Base-by-base conservation (phyloP, 2,113 vertebrate species). In the Tauraco erythrolophus region DNA sequence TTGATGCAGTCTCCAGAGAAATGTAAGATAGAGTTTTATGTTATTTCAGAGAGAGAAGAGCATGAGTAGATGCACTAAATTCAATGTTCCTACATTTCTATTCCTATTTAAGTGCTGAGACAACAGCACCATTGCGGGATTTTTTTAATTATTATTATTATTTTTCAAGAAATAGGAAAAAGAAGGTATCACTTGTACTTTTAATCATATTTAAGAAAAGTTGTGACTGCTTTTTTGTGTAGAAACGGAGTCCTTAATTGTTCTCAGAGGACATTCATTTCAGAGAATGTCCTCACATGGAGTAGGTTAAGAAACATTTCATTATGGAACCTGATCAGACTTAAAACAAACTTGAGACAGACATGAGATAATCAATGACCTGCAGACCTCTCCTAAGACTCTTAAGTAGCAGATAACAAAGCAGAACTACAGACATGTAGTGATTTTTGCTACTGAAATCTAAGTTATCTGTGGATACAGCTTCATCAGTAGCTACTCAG, bases 71-170 rank as follows among this genome's bases (percentile, higher is more conserved):
- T 51, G 43, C 11, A 14, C 23, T 53, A 85, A 75, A 45, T 61
- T 75, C 61, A 75, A 14, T 7, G 10, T 35, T 30, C 14, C 7
- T 24, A 45, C 3, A 14, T 33, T 74, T 28, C 41, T 37, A 7
- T 24, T 64, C 13, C 8, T 76, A 6, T 28, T 1, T 7, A 68
- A 60, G 7, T 19, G 9, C 22, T 10, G 3, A 64, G 9, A 48
- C 7, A 58, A 28, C 5, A 0, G 1, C 74, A 25, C 4, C 30
- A 27, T 11, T 18, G 7, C 23, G 30, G 4, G 16, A 12, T 51
- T 37, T 19, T 7, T 11, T 14, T 54, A n/a, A n/a, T n/a, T 41
- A 7, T 69, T 35, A 27, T 31, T 43, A 7, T 80, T 54, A 7
- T 80, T 54, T 37, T 50, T 7, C 3, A 84, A 69, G 5, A 60